phyloP scores from a whole-genome alignment of 2,888 invertebrate genomes.

The Tribolium freemani region DNA sequence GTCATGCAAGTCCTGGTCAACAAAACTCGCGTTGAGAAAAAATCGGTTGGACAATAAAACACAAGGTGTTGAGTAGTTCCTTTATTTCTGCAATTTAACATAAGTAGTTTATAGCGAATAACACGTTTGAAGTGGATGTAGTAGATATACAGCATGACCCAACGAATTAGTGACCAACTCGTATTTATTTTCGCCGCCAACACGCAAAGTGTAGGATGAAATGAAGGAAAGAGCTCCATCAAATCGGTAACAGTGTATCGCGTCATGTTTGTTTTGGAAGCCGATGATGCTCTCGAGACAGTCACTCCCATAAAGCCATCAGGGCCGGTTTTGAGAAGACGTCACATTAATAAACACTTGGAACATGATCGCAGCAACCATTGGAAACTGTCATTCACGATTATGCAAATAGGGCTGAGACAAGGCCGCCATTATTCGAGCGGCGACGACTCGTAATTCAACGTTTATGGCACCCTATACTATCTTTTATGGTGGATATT shows the following conservation, averaged over 20 bases:
- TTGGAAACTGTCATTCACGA: conserved; percentile 61
- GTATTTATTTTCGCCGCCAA: conserved; percentile 39
- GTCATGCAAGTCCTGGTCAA: not conserved
- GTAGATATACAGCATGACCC: too few relatives aligned
- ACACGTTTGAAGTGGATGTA: conserved; percentile 31
- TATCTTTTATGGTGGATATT: conserved; percentile 44
- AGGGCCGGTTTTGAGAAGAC: conserved; percentile 50
- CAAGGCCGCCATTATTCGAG: conserved; percentile 51
- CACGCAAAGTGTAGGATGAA: conserved; percentile 17
- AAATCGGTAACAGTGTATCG: conserved; percentile 44
- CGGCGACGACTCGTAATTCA: conserved; percentile 48
- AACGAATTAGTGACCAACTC: too few relatives aligned
- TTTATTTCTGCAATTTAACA: too few relatives aligned
- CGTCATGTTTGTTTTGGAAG: conserved; percentile 52
- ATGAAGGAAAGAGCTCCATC: conserved; percentile 23
- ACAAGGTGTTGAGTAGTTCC: not conserved
- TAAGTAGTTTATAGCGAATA: not conserved
- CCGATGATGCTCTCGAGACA: conserved; percentile 50
- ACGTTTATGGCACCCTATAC: conserved; percentile 39
- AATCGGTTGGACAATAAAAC: not conserved
- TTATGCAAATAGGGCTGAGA: conserved; percentile 59
- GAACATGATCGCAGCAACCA: conserved; percentile 55
- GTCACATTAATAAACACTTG: conserved; percentile 58
- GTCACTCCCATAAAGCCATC: conserved; percentile 53
- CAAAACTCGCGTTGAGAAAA: not conserved